Conservation (phyloP, 2,888 invertebrate species). For the Erebia epiphron region DNA sequence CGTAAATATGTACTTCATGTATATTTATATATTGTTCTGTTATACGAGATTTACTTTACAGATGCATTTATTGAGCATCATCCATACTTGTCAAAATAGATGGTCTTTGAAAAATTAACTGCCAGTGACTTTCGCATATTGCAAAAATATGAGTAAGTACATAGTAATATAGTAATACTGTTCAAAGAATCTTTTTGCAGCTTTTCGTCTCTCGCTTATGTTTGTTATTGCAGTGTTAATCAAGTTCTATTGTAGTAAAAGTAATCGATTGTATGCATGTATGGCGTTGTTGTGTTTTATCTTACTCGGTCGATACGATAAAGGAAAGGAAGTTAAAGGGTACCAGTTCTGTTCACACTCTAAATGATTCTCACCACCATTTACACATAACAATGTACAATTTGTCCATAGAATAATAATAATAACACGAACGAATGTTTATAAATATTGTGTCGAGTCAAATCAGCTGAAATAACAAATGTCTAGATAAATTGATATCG, state of each 20-base stretch:
- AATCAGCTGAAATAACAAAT: constrained; percentile 11
- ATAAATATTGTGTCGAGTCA: background rate
- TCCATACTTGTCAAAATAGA: too few species aligned
- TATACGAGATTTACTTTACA: background rate
- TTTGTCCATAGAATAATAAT: background rate
- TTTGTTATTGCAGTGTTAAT: constrained; percentile 8
- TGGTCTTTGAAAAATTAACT: too few species aligned
- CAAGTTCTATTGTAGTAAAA: constrained; percentile 18
- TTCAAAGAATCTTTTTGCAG: too few species aligned
- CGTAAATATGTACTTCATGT: background rate
- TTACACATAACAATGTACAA: background rate
- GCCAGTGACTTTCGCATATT: too few species aligned
- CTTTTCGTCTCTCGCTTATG: background rate
- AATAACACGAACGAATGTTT: background rate
- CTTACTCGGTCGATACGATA: constrained; percentile 22
- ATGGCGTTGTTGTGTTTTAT: constrained; percentile 16
- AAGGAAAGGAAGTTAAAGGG: constrained; percentile 24
- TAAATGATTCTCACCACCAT: background rate
- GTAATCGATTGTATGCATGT: constrained; percentile 5
- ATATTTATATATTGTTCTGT: background rate
- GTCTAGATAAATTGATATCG: constrained; percentile 3
- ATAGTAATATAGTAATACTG: too few species aligned
- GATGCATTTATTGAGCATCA: too few species aligned
- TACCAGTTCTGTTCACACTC: constrained; percentile 5
- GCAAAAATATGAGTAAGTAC: too few species aligned